A percentile compares a stretch with the other conserved stretches of the same genome.
Evolutionary conservation across 2,113 vertebrate species (phyloP).

Genomic region (Cyanoderma ruficeps): DNA sequence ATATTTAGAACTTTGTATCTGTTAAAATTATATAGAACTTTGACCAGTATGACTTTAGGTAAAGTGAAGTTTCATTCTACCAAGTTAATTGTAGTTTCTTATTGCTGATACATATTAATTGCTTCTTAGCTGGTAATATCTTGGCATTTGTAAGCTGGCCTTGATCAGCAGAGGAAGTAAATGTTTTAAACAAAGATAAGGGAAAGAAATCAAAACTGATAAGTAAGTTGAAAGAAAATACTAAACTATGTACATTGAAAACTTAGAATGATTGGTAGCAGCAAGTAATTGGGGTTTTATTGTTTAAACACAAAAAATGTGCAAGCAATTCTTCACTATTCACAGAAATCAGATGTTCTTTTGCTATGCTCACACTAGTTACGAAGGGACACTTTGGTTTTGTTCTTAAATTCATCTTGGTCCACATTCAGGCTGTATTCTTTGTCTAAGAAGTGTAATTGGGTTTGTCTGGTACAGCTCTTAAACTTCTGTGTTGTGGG

Average conservation of each 20-base stretch:
- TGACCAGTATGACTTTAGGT: not conserved
- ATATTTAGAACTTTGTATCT: slow-evolving; percentile 30
- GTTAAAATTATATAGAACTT: not conserved
- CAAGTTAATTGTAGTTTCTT: slow-evolving; percentile 5
- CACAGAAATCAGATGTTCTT: not conserved
- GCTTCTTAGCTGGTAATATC: not conserved
- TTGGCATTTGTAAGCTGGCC: not conserved
- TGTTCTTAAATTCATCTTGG: not conserved
- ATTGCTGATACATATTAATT: not conserved
- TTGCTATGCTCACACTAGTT: not conserved
- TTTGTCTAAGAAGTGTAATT: not conserved
- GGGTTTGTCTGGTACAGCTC: not conserved
- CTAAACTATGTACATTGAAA: not conserved
- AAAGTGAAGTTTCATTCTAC: not conserved
- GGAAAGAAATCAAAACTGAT: not conserved
- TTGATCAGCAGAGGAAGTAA: not conserved
- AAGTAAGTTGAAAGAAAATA: not conserved
- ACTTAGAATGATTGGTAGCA: not conserved
- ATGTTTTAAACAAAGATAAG: not conserved
- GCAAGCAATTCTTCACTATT: not conserved
- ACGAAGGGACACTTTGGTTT: not conserved
- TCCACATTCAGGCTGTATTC: not conserved
- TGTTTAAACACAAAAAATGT: not conserved
- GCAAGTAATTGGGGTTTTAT: not conserved
- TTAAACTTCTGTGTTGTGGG: not conserved